Conservation (phyloP, 1,140 invertebrate genomes). For the Thaumetopoea pityocampa region DNA sequence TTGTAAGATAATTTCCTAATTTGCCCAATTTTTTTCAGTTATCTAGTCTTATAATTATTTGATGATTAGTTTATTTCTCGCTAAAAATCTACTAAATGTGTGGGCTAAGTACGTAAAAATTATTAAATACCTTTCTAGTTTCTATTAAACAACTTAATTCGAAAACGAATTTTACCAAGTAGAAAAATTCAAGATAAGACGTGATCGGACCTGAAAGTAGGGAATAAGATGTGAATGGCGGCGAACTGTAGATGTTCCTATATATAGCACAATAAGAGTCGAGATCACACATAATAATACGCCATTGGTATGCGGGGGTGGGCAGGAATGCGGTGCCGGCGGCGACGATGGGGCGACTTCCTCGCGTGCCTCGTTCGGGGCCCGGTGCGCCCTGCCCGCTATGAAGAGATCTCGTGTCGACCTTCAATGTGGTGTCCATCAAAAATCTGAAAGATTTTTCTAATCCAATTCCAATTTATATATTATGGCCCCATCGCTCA, state of each 20-base stretch:
- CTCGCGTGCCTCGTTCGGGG: conserved; percentile 33
- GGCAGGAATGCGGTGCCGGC: conserved; percentile 60
- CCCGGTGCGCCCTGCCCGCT: conserved; percentile 5
- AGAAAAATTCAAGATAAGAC: conserved; percentile 41
- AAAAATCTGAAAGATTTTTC: no score
- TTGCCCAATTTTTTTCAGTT: no score
- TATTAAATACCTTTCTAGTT: no score
- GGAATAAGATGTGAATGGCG: conserved; percentile 53
- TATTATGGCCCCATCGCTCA: no score
- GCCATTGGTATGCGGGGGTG: conserved; percentile 60
- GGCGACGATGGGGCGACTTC: conserved; percentile 46
- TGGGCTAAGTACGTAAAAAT: no score
- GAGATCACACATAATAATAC: conserved; percentile 70
- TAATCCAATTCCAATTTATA: no score
- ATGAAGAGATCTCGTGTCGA: background rate
- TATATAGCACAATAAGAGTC: conserved; percentile 51
- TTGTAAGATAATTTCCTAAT: no score
- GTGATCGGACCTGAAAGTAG: conserved; percentile 37
- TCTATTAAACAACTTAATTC: no score
- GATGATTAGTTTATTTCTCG: no score
- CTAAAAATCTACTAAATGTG: no score
- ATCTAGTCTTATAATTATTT: no score
- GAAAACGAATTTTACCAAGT: conserved; percentile 28
- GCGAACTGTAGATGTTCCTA: conserved; percentile 23
- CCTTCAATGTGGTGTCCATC: no score